Evolutionary conservation across 1,140 invertebrate genomes (phyloP), one percentile per base, ranked within the genome.

Genomic region (Sweltsa coloradensis): DNA sequence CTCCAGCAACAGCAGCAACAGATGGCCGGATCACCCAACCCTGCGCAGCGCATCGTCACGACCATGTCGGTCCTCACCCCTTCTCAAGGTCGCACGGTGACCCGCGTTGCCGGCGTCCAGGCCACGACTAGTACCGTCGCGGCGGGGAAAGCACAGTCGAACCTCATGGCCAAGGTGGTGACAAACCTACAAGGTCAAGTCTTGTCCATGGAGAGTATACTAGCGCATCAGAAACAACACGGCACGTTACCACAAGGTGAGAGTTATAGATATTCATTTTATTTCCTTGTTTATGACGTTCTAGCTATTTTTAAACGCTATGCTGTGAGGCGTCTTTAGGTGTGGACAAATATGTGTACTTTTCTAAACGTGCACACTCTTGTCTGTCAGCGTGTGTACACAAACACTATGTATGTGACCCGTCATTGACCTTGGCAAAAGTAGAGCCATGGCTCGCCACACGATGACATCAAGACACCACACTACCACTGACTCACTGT

Each of bases 161-260:
- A 68, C 21, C 66, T 76, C 31, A 58, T 76, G 1, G 73, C 74
- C 0, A 76, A 76, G 57, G 74, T 78, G 5, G 50, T 77, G 7
- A 75, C 74, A 1, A 75, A 73, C 53, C 64, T 70, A 2, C 66
- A 71, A 2, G 74, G 74, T 1, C 77, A 81, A 47, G 67, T 81
- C 3, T 76, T 82, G 7, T 78, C 78, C 0, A 70, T 82, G n/a
- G 79, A 81, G 55, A 77, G 70, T 63, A 54, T 81, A 13, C 53
- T 81, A 4, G 71, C 76, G 3, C 78, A 80, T 52, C 52, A 57
- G 43, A 54, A 54, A 25, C 63, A 67, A 50, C 57, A 60, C 47
- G 59, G 60, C 21, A 53, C 55, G 34, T 51, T 66, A 41, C 58
- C 64, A 13, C 65, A 67, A 63, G 65, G 65, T 67, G 51, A 45